A percentile compares a stretch with the other conserved stretches of the same genome.
Conservation (phyloP, 2,113 vertebrate genomes). For the Philantomba maxwellii region DNA sequence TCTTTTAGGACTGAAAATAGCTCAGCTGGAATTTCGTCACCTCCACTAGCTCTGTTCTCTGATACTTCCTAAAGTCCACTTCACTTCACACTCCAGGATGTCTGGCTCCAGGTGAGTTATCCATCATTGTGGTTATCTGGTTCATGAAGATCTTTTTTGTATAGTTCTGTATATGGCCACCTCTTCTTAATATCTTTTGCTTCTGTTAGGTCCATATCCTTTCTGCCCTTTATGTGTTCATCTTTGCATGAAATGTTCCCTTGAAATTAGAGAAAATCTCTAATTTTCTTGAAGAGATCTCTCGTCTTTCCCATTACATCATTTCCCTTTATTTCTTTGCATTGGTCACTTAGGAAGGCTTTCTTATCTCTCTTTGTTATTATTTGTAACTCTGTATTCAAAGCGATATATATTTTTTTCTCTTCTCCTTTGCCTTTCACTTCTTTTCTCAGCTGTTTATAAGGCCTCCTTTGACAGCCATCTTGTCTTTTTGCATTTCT, state of each 20-base stretch:
- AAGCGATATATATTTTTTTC: not conserved
- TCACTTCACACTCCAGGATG: not conserved
- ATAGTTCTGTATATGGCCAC: not conserved
- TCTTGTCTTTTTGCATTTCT: not conserved
- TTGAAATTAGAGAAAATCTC: not conserved
- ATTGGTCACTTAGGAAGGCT: not conserved
- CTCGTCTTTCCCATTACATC: rapidly evolving
- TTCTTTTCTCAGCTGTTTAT: not conserved
- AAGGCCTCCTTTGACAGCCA: not conserved
- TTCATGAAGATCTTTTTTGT: not conserved
- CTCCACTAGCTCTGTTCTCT: not conserved
- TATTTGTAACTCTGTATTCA: not conserved
- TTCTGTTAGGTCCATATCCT: not conserved
- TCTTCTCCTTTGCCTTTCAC: not conserved
- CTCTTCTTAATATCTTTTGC: not conserved
- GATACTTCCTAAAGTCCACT: not conserved
- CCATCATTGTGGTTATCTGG: not conserved
- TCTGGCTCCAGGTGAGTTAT: not conserved
- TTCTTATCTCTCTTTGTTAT: not conserved
- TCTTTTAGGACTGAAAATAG: not conserved
- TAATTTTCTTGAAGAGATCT: not conserved
- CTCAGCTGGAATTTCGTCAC: not conserved
- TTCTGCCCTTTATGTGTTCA: not conserved
- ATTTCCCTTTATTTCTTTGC: not conserved
- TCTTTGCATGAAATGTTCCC: not conserved